phyloP scores from a whole-genome alignment of 2,113 vertebrate genomes.

The Geococcyx californianus region DNA sequence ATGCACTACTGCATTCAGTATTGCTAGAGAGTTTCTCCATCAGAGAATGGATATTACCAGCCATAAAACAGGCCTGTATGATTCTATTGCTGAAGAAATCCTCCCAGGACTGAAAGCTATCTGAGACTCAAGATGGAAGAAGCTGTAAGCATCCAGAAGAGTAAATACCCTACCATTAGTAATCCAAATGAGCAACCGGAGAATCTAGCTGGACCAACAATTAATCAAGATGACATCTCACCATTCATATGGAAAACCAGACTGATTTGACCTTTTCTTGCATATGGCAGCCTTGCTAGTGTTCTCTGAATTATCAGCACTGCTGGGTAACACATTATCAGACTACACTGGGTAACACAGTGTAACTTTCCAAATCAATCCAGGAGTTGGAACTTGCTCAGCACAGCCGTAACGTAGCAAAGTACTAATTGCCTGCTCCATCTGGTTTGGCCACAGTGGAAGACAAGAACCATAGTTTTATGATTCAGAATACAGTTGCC shows the following conservation, averaged over 20 bases:
- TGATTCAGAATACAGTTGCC: background rate
- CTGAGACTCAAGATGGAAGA: background rate
- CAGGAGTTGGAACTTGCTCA: background rate
- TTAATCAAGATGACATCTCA: background rate
- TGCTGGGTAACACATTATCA: background rate
- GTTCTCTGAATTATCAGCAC: background rate
- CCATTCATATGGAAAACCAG: background rate
- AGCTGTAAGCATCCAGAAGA: background rate
- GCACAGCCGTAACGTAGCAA: background rate
- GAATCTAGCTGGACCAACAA: background rate
- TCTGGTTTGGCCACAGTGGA: background rate
- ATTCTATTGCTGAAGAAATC: background rate
- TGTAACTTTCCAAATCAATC: background rate
- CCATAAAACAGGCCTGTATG: background rate
- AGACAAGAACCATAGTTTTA: background rate
- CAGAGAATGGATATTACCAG: background rate
- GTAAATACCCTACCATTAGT: background rate
- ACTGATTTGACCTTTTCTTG: background rate
- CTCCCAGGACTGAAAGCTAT: background rate
- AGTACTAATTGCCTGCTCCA: background rate
- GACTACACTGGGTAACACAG: background rate
- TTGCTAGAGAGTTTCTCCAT: background rate
- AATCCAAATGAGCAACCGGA: slow-evolving; percentile 18
- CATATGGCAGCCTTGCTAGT: background rate
- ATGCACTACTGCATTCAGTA: background rate